Conservation (phyloP, 2,113 vertebrate species). For the Grallaria varia region DNA sequence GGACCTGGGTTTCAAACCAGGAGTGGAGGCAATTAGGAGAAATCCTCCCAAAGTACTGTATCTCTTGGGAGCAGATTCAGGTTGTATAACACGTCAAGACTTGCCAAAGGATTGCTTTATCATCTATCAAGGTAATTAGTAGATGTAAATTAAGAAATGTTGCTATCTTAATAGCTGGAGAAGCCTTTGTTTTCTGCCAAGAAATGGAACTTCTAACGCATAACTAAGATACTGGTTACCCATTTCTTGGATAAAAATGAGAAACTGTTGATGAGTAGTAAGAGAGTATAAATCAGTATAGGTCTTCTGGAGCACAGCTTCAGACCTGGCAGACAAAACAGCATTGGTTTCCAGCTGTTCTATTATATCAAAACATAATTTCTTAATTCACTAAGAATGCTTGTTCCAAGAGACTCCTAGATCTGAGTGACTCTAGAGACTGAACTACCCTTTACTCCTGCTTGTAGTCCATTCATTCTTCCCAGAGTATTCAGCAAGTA, state of each 20-base stretch:
- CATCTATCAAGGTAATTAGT: slow-evolving; percentile 90
- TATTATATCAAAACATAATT: background rate
- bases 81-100: slow-evolving; percentile 89
- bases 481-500: background rate
- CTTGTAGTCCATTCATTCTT: background rate
- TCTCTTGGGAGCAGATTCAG: slow-evolving; percentile 90
- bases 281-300: background rate
- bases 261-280: background rate
- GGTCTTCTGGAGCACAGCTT: background rate
- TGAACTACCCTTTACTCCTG: background rate
- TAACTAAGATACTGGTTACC: background rate
- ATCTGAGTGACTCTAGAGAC: background rate
- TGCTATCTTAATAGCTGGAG: background rate
- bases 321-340: background rate
- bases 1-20: slow-evolving; percentile 95
- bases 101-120: slow-evolving; percentile 89
- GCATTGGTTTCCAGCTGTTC: background rate
- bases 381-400: background rate
- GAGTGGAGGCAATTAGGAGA: slow-evolving; percentile 90
- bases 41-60: slow-evolving; percentile 90
- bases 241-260: background rate
- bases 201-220: background rate
- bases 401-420: background rate
- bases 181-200: background rate
- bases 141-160: background rate